Evolutionary conservation across 2,888 invertebrate species (phyloP), one percentile per base, ranked within the genome.

Genomic region (Tineola bisselliella): DNA sequence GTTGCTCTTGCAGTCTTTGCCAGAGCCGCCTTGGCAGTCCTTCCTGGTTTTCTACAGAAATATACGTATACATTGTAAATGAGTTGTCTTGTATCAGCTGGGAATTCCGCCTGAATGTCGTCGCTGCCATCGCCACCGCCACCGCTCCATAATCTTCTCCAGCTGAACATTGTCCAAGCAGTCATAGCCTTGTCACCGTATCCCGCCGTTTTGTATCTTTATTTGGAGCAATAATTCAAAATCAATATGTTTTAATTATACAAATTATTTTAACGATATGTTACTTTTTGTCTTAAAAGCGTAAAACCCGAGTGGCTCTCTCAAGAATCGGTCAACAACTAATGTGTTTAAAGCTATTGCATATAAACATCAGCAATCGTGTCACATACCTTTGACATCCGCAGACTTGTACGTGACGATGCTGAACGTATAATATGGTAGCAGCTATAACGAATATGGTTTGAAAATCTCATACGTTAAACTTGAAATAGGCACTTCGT

Each of bases 161-260:
- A 87, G 72, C 84, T 86, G 64, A 87, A 87, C 87, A 87, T 87
- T 58, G 87, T 87, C 87, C 87, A 87, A 61, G 87, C 87, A 64
- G 86, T 87, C 87, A 86, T 87, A 62, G 87, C 84, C 70, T 84
- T 71, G 76, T 84, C 79, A 63, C 87, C 87, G 84, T 87, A 86
- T 67, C 82, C 79, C 75, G 86, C 87, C 84, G 86, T 84, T 70
- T 81, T 17, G 48, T 48, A 8, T 10, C n/a, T 38, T 38, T 6
- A 12, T 2, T 38, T 38, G n/a, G n/a, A n/a, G 38, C 38, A 38
- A 10, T 12, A 38, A 38, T 38, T 12, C 3, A 38, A 38, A 38
- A 6, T 63, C 19, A 38, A 38, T 3, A 38, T 38, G n/a, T 10
- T 3, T 38, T 2, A 6, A 6, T 38, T 38, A 10, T 38, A 6